A percentile compares a stretch with the other conserved stretches of the same genome.
Conservation (phyloP, 2,113 vertebrate species). For the Macrotus californicus region DNA sequence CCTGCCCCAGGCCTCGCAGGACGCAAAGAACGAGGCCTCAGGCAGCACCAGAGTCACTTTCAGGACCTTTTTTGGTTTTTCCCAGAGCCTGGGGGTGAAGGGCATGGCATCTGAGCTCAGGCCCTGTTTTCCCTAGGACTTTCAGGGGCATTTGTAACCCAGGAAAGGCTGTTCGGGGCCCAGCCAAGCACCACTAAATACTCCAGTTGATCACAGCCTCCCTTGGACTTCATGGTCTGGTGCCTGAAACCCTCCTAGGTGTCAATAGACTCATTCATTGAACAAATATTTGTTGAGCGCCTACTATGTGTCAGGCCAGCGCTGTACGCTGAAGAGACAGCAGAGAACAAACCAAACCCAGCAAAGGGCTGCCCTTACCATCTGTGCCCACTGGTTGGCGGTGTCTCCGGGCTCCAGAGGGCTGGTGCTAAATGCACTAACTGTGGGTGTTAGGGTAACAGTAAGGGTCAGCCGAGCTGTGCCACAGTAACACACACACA, state of each 20-base stretch:
- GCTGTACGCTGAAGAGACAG: background rate
- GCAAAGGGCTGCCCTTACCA: background rate
- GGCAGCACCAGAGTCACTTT: background rate
- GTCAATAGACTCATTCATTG: background rate
- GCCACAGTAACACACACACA: background rate
- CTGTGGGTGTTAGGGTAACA: background rate
- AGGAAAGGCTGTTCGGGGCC: background rate
- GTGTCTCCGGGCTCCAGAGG: background rate
- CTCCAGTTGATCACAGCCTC: background rate
- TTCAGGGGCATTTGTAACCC: background rate
- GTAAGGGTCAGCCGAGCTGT: background rate
- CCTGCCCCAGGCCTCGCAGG: background rate
- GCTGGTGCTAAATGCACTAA: background rate
- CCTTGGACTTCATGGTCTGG: background rate
- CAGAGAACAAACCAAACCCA: background rate
- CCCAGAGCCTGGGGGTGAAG: background rate
- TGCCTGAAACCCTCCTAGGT: background rate
- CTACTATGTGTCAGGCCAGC: background rate
- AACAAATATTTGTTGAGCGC: background rate
- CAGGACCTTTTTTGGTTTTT: background rate
- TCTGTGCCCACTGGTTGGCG: no score
- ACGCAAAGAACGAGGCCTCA: no score
- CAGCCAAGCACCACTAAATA: background rate
- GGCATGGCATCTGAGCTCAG: background rate
- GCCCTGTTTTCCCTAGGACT: background rate